Evolutionary conservation across 1,140 invertebrate genomes (phyloP), one percentile per base, ranked within the genome.

Genomic region (Dolichoris vasculosae): DNA sequence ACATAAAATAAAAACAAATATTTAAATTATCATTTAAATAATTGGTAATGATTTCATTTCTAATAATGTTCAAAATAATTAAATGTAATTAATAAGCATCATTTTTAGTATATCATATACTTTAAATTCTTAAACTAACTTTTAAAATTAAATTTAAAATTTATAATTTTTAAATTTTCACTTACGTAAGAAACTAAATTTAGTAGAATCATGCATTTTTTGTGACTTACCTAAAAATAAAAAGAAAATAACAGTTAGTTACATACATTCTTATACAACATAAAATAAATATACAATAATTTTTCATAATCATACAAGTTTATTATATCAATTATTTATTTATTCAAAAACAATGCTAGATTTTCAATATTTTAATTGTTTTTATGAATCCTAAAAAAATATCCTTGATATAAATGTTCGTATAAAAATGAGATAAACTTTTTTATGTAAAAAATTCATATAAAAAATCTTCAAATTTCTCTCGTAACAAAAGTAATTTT

Each of bases 221-320:
- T 46, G 43, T 75, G 4, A 83, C 81, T 83, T 35, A 83, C 81
- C 81, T 83, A 26, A n/a, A 75, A 46, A 75, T 3, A 83, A 59
- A 83, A 3, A 75, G 9, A 55, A 75, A 55, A 73, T 32, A 46
- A 71, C 13, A 71, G 35, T 71, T 71, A 71, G 6, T 64, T 9
- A 64, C 1, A 32, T 4, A n/a, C 6, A 64, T 30, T 30, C 8
- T 30, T 64, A 64, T 32, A 7, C 1, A 64, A 64, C 30, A 64
- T 2, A 7, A 46, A 46, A 46, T 7, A 46, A 46, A 46, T 46
- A n/a, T n/a, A n/a, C n/a, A n/a, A n/a, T n/a, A n/a, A n/a, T n/a
- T n/a, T n/a, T n/a, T n/a, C n/a, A n/a, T n/a, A n/a, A 13, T 46
- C 13, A 46, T 46, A 46, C 43, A 46, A 7, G 43, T 46, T 46